A percentile compares a stretch with the other conserved stretches of the same genome.
phyloP scores from a whole-genome alignment of 2,888 invertebrate genomes.

The Microlaimidae sp. region DNA sequence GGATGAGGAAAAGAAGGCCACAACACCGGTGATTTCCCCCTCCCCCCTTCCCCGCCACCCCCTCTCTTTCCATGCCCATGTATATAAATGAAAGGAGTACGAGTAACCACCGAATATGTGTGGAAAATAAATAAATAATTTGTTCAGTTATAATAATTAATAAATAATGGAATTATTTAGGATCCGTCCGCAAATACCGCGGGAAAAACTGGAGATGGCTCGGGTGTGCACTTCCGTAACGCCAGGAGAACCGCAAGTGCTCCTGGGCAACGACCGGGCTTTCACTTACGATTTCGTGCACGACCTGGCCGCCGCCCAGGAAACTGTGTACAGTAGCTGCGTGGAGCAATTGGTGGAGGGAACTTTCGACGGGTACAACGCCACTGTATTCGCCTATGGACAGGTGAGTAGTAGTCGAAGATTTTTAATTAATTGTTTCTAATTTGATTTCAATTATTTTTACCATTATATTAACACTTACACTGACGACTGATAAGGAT shows the following conservation, averaged over 20 bases:
- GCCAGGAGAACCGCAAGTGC: conserved; percentile 62
- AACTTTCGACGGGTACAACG: conserved; percentile 87
- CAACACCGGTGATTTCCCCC: too few species aligned
- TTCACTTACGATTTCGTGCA: conserved; percentile 94
- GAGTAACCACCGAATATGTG: too few species aligned
- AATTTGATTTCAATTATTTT: conserved; percentile 5
- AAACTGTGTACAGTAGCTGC: conserved; percentile 59
- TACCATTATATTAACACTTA: background rate
- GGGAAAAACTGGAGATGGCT: conserved; percentile 84
- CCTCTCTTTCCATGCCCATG: too few species aligned
- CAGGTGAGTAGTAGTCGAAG: conserved; percentile 50
- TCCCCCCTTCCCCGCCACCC: too few species aligned
- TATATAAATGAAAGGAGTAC: too few species aligned
- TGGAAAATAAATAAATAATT: too few species aligned
- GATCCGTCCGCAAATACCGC: conserved; percentile 78
- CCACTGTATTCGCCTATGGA: conserved; percentile 88
- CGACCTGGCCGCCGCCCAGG: conserved; percentile 54
- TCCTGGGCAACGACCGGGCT: conserved; percentile 64
- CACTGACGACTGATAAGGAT: too few species aligned
- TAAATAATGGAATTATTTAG: too few species aligned
- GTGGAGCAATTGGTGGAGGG: conserved; percentile 72
- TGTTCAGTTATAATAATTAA: too few species aligned
- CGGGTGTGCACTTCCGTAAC: conserved; percentile 75
- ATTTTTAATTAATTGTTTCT: conserved; percentile 4
- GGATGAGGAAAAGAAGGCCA: too few species aligned